Evolutionary conservation across 1,140 invertebrate genomes (phyloP).

Genomic region (Diplogasteroides magnus): DNA sequence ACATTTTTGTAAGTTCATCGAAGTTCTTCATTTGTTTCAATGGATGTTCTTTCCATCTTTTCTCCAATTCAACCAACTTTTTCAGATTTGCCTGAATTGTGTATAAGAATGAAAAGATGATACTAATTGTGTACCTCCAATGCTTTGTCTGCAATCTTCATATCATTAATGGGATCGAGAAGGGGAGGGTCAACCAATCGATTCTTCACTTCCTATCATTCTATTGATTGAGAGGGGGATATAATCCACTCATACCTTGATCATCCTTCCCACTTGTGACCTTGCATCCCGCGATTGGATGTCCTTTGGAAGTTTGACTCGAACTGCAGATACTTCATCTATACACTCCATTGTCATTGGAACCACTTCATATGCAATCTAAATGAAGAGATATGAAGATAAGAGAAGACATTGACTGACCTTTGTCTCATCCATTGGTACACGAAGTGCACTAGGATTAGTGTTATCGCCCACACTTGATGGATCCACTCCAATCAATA

Average conservation of each 20-base stretch:
- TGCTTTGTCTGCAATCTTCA: slow-evolving; percentile 80
- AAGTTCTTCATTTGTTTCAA: slow-evolving; percentile 68
- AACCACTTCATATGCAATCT: slow-evolving; percentile 55
- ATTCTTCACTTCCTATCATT: background rate
- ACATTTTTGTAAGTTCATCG: slow-evolving; percentile 68
- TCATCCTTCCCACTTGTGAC: slow-evolving; percentile 76
- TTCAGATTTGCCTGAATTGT: slow-evolving; percentile 66
- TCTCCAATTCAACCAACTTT: slow-evolving; percentile 75
- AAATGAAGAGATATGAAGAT: no score
- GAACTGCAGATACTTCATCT: slow-evolving; percentile 61
- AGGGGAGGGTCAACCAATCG: slow-evolving; percentile 70
- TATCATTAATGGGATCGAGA: slow-evolving; percentile 87
- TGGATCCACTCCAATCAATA: background rate
- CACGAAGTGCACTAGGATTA: background rate
- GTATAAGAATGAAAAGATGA: slow-evolving; percentile 13
- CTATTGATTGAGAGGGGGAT: no score
- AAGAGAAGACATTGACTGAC: no score
- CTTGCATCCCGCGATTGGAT: slow-evolving; percentile 75
- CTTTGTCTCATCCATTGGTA: background rate
- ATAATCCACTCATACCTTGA: slow-evolving; percentile 65
- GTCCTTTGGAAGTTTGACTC: slow-evolving; percentile 84
- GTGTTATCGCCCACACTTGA: background rate
- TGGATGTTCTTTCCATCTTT: slow-evolving; percentile 73
- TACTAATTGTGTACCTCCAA: slow-evolving; percentile 49
- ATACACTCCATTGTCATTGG: slow-evolving; percentile 67